Evolutionary conservation across 2,797 vertebrate genomes (phyloP), one percentile per base, ranked within the genome.

Genomic region (Sebastes minor): DNA sequence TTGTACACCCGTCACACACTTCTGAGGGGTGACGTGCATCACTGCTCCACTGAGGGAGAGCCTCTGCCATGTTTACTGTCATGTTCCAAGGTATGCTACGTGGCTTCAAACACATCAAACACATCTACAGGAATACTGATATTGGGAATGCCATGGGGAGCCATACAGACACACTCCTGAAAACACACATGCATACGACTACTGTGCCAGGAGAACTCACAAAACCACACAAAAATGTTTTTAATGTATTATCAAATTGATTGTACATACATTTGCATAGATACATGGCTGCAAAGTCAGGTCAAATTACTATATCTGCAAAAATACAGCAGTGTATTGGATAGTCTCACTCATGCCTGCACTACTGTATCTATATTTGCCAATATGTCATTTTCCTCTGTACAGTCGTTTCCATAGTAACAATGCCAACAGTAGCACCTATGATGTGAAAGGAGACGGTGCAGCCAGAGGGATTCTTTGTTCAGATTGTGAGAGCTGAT

Each of bases 21-120:
- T 94, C 91, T 93, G 93, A 94, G 93, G 93, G 94, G 91, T 94
- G 94, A 95, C 87, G 91, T 89, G 94, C 93, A 92, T 93, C 92
- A 90, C 89, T 84, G 93, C 92, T 95, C 94, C 94, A 90, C 94
- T 90, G 93, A 95, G 94, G 92, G 92, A 91, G 92, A 93, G 92
- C 91, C 93, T 92, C 92, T 95, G 94, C 94, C 94, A 93, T 95
- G 94, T 95, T 95, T 94, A 93, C 94, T 95, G 95, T 95, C 94
- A 94, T 95, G 95, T 95, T 95, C 91, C 91, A 83, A 94, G 94
- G 95, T 94, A 95, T 92, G 92, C 94, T 94, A 85, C 87, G 90
- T 94, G 92, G 94, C 94, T 95, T 95, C 94, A 95, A 95, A 95
- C 93, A 92, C 93, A 95, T 95, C 93, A 95, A 93, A 94, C 89